phyloP scores from a whole-genome alignment of 2,113 vertebrate genomes.

The Stigmatopora argus region DNA sequence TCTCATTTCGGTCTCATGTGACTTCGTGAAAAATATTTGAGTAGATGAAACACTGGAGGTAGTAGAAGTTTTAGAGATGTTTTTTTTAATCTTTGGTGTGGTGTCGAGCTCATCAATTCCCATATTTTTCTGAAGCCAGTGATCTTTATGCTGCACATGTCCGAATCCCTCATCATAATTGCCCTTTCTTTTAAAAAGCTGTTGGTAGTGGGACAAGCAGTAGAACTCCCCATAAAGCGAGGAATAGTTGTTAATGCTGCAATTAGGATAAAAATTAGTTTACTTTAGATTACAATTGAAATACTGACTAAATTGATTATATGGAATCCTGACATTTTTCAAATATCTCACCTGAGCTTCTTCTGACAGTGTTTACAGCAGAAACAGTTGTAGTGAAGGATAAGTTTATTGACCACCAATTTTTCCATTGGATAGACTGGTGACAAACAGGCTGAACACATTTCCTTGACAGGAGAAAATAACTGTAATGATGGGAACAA shows the following conservation, averaged over 20 bases:
- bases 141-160: constrained; percentile 69
- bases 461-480: constrained; percentile 60
- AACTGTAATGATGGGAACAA: constrained; percentile 60
- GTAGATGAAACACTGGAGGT: constrained; percentile 11
- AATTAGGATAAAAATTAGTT: constrained; percentile 33
- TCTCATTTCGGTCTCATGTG: constrained; percentile 44
- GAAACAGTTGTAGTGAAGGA: constrained; percentile 76
- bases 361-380: constrained; percentile 78
- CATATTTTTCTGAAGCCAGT: constrained; percentile 60
- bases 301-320: neutral
- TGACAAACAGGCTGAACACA: constrained; percentile 73
- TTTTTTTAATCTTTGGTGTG: constrained; percentile 31
- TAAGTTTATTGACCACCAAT: constrained; percentile 67
- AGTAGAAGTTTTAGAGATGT: constrained; percentile 3
- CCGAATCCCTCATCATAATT: constrained; percentile 76
- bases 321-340: neutral
- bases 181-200: constrained; percentile 70
- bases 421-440: constrained; percentile 75
- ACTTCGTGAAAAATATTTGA: constrained; percentile 24
- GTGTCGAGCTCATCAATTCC: constrained; percentile 40
- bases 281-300: constrained; percentile 1
- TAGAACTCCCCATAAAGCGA: constrained; percentile 74
- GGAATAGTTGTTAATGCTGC: constrained; percentile 70
- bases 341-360: constrained; percentile 77
- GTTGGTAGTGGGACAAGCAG: constrained; percentile 71